A percentile compares a stretch with the other conserved stretches of the same genome.
phyloP scores from a whole-genome alignment of 2,797 vertebrate species.

The Gadopsis bispinosus region DNA sequence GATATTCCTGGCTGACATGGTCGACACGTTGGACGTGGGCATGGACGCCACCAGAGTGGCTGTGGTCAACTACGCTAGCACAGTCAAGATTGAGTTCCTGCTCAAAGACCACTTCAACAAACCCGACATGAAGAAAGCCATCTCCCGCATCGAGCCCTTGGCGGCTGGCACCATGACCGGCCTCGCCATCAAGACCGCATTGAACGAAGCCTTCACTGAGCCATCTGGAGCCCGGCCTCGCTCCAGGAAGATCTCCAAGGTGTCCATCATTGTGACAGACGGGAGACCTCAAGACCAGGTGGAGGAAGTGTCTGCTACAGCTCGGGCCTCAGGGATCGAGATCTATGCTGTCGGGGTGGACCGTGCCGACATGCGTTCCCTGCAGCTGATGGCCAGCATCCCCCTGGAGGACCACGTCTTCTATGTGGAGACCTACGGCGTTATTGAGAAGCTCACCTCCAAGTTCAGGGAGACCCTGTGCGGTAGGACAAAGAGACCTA shows the following conservation, averaged over 20 bases:
- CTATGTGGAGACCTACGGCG: constrained; percentile 95
- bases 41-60: constrained; percentile 90
- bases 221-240: constrained; percentile 90
- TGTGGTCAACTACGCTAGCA: constrained; percentile 96
- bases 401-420: constrained; percentile 94
- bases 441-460: constrained; percentile 94
- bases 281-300: constrained; percentile 95
- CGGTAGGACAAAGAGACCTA: constrained; percentile 79
- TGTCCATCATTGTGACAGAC: constrained; percentile 94
- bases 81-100: constrained; percentile 94
- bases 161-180: constrained; percentile 97
- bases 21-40: constrained; percentile 93
- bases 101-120: constrained; percentile 90
- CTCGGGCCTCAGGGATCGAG: constrained; percentile 81
- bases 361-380: constrained; percentile 90
- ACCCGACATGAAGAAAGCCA: constrained; percentile 90
- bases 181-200: constrained; percentile 93
- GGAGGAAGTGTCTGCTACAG: constrained; percentile 81
- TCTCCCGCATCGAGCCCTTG: constrained; percentile 91
- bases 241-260: constrained; percentile 89
- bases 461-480: constrained; percentile 94
- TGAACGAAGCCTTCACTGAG: constrained; percentile 93
- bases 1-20: constrained; percentile 94
- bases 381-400: constrained; percentile 90
- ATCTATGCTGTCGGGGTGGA: constrained; percentile 92